A percentile compares a stretch with the other conserved stretches of the same genome.
Evolutionary conservation across 2,888 invertebrate species (phyloP).

Genomic region (Gnatocerus cornutus): DNA sequence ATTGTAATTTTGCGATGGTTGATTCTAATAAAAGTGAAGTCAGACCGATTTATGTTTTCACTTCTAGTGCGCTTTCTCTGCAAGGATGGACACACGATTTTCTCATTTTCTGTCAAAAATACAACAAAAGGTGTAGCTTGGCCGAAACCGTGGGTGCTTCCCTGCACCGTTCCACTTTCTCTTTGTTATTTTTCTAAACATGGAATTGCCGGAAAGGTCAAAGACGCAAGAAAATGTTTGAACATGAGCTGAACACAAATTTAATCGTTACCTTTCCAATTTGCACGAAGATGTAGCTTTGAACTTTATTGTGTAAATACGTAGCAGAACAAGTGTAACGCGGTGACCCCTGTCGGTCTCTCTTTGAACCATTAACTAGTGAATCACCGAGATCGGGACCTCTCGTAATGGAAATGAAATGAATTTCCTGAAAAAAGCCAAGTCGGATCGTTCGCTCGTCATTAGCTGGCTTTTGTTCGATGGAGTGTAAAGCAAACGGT

Average conservation of each 20-base stretch:
- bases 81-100: not conserved
- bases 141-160: conserved; percentile 1
- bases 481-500: conserved; percentile 30
- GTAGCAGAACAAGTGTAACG: conserved; percentile 3
- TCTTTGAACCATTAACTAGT: conserved; percentile 26
- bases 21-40: conserved; percentile 35
- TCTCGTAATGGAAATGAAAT: conserved; percentile 26
- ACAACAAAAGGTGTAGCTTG: not conserved
- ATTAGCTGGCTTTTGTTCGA: conserved; percentile 16
- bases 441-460: not conserved
- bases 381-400: conserved; percentile 17
- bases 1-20: conserved; percentile 25
- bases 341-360: conserved; percentile 11
- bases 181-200: conserved; percentile 10
- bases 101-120: not conserved
- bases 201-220: conserved; percentile 19
- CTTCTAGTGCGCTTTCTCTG: conserved; percentile 32
- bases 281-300: conserved; percentile 13
- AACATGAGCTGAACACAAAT: conserved; percentile 14
- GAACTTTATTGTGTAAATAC: conserved; percentile 17
- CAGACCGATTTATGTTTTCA: conserved; percentile 24
- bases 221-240: conserved; percentile 12
- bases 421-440: conserved; percentile 33
- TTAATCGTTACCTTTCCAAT: conserved; percentile 17
- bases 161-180: conserved; percentile 13